A percentile compares a stretch with the other conserved stretches of the same genome.
phyloP scores from a whole-genome alignment of 92 coral and sea anemone species.

The Siderastrea siderea region DNA sequence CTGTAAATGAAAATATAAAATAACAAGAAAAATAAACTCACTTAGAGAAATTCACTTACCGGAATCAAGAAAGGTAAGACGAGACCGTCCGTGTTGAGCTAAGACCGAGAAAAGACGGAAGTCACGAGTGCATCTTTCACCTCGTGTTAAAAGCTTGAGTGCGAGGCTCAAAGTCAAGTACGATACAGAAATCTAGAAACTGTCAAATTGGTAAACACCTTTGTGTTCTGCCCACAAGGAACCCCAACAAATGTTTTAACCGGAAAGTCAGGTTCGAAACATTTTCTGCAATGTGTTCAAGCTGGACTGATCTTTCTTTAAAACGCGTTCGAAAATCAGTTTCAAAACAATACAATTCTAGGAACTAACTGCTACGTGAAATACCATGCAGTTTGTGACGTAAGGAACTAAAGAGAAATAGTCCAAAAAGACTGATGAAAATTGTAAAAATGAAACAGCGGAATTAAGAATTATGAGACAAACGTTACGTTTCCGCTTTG shows the following conservation, averaged over 20 bases:
- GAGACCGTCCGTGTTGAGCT: too few species aligned
- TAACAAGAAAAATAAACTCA: background rate
- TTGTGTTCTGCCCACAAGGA: background rate
- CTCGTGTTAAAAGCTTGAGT: background rate
- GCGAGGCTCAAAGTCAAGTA: background rate
- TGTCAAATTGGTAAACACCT: background rate
- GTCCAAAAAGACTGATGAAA: background rate
- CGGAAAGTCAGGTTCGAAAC: background rate
- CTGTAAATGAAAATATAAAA: background rate
- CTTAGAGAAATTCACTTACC: conserved; percentile 1
- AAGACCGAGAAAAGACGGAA: background rate
- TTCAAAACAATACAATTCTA: too few species aligned
- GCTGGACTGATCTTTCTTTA: background rate
- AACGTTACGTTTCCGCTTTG: too few species aligned
- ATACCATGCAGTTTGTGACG: too few species aligned
- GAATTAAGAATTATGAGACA: too few species aligned
- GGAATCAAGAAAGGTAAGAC: background rate
- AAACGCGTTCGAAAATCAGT: background rate
- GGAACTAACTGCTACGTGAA: too few species aligned
- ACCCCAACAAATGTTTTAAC: background rate
- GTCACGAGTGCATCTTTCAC: background rate
- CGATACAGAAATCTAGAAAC: background rate
- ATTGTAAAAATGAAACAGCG: too few species aligned
- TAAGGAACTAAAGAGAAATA: background rate
- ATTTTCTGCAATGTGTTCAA: background rate